Evolutionary conservation across 2,797 vertebrate species (phyloP).

Genomic region (Benthosema pterotum): DNA sequence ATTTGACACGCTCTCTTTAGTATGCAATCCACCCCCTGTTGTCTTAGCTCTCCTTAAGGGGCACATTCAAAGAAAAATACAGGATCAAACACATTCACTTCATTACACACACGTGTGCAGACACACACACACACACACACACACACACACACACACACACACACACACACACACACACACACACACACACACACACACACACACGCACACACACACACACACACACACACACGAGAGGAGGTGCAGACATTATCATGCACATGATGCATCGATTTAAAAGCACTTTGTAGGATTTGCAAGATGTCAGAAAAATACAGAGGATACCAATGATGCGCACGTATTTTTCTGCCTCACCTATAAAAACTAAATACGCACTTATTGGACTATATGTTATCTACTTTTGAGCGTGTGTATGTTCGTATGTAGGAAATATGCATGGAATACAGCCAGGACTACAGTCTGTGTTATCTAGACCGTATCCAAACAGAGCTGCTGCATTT

Average conservation of each 20-base stretch:
- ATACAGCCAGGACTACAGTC: too few relatives aligned
- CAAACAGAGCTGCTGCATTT: too few relatives aligned
- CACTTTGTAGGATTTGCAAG: too few relatives aligned
- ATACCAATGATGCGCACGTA: too few relatives aligned
- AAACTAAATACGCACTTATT: too few relatives aligned
- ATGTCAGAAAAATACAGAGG: too few relatives aligned
- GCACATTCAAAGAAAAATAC: slow-evolving; percentile 31
- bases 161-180: not conserved
- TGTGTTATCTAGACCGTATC: too few relatives aligned
- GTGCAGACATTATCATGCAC: too few relatives aligned
- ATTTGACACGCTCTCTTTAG: not conserved
- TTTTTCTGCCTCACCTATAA: too few relatives aligned
- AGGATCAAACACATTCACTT: slow-evolving; percentile 26
- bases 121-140: slow-evolving; percentile 3
- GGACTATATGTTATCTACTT: not conserved
- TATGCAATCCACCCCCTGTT: not conserved
- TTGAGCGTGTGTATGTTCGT: not conserved
- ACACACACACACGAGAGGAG: too few relatives aligned
- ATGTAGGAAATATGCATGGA: too few relatives aligned
- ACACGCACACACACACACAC: not conserved
- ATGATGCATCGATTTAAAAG: too few relatives aligned
- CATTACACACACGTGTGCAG: slow-evolving; percentile 7
- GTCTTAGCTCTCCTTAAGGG: slow-evolving; percentile 5
- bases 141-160: not conserved
- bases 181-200: not conserved